Conservation (phyloP, 2,113 vertebrate genomes). For the Procavia capensis region DNA sequence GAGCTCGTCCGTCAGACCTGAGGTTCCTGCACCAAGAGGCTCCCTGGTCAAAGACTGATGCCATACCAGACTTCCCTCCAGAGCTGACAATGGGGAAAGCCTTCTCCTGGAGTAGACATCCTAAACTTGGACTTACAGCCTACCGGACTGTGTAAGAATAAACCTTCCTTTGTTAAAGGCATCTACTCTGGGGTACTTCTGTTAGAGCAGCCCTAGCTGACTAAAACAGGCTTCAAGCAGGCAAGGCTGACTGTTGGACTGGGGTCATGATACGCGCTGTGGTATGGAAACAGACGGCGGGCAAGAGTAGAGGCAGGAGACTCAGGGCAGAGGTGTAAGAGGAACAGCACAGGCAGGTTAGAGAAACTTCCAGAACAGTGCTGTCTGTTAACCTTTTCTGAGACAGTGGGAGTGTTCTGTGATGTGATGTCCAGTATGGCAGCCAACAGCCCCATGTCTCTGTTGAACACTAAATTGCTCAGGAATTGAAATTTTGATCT, state of each 20-base stretch:
- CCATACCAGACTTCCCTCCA: no score
- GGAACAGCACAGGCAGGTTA: neutral
- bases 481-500: neutral
- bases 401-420: fast-evolving
- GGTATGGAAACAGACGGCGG: neutral
- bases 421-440: neutral
- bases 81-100: no score
- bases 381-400: neutral
- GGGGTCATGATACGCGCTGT: neutral
- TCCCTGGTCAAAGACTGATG: no score
- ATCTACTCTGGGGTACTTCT: no score
- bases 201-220: no score
- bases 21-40: no score
- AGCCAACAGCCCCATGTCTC: fast-evolving
- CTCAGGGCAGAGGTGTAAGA: neutral
- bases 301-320: neutral
- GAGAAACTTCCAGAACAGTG: neutral
- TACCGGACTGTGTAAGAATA: no score
- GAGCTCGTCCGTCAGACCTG: no score
- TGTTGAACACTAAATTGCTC: no score
- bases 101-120: no score
- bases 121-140: no score
- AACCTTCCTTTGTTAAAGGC: no score
- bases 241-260: neutral
- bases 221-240: neutral